Evolutionary conservation across 1,140 invertebrate species (phyloP).

Genomic region (Musca vetustissima): DNA sequence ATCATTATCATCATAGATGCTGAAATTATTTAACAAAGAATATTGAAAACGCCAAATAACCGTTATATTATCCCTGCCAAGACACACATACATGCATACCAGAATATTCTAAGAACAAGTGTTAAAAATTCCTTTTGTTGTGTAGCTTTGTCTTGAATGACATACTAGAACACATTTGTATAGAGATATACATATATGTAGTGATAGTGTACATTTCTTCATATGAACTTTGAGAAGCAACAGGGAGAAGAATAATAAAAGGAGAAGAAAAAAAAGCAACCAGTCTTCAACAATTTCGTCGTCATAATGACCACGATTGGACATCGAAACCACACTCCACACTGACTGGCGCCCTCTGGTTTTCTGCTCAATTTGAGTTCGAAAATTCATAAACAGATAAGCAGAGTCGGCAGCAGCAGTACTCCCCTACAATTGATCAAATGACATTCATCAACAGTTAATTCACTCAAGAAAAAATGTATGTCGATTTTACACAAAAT

Average conservation of each 20-base stretch:
- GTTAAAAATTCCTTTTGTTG: slow-evolving; percentile 1
- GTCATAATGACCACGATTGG: too few relatives aligned
- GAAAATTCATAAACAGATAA: slow-evolving; percentile 14
- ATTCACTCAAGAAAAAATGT: not conserved
- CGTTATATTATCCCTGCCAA: slow-evolving; percentile 4
- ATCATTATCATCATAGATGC: too few relatives aligned
- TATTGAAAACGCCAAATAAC: not conserved
- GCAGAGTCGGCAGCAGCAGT: too few relatives aligned
- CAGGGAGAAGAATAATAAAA: slow-evolving; percentile 1
- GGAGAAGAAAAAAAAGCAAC: too few relatives aligned
- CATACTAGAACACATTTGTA: too few relatives aligned
- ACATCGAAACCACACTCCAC: not conserved
- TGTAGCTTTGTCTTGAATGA: not conserved
- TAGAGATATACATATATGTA: too few relatives aligned
- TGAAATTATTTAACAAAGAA: too few relatives aligned
- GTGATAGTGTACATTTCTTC: too few relatives aligned
- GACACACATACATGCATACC: not conserved
- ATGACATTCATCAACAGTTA: slow-evolving; percentile 8
- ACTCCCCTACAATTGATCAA: not conserved
- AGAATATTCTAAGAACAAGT: slow-evolving; percentile 12
- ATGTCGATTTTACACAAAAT: too few relatives aligned
- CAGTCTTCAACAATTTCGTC: too few relatives aligned
- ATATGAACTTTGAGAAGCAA: not conserved
- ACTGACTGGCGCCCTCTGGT: slow-evolving; percentile 17
- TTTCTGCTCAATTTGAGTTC: slow-evolving; percentile 22